These are phyloP conservation scores for Geodia barretti DNA, from an alignment of 37 sponge, comb jelly and placozoan species.

Conservation along the genomic window DNA sequence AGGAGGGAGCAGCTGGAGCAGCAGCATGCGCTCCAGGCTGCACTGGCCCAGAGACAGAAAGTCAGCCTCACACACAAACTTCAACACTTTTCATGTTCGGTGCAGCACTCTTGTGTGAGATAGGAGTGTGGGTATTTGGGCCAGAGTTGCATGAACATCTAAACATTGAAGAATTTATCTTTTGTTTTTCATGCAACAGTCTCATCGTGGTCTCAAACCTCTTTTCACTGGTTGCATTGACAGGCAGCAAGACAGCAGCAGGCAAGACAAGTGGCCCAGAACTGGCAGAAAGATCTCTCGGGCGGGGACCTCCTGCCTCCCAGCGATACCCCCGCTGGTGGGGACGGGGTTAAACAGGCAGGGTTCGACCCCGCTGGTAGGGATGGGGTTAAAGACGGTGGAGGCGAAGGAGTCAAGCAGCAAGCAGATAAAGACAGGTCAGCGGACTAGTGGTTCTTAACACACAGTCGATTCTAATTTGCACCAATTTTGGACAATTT, in stretches of 20 bases:
- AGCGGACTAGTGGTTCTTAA: too few relatives aligned
- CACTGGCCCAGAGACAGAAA: constrained; percentile 14
- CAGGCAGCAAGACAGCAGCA: constrained; percentile 56
- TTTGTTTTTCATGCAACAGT: too few relatives aligned
- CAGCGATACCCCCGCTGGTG: not conserved
- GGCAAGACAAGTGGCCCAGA: constrained; percentile 46
- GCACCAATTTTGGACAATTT: too few relatives aligned
- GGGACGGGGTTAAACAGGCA: not conserved
- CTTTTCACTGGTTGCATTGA: too few relatives aligned
- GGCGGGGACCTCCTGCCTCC: not conserved
- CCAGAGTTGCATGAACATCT: too few relatives aligned
- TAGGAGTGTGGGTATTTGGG: not conserved
- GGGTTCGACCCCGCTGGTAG: not conserved
- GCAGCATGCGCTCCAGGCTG: constrained; percentile 25
- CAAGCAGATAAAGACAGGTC: not conserved
- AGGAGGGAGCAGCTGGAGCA: constrained; percentile 34
- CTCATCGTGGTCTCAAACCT: too few relatives aligned
- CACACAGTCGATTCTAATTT: too few relatives aligned
- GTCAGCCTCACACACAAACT: too few relatives aligned
- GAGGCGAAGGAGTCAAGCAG: not conserved
- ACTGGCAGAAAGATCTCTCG: constrained; percentile 56
- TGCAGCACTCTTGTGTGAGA: not conserved
- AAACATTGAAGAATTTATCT: too few relatives aligned
- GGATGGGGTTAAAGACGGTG: too few relatives aligned
- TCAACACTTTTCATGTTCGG: not conserved